Percentiles rank a stretch among this genome's conserved stretches.
Conservation (phyloP, 2,113 vertebrate species). For the Rhinolophus ferrumequinum region DNA sequence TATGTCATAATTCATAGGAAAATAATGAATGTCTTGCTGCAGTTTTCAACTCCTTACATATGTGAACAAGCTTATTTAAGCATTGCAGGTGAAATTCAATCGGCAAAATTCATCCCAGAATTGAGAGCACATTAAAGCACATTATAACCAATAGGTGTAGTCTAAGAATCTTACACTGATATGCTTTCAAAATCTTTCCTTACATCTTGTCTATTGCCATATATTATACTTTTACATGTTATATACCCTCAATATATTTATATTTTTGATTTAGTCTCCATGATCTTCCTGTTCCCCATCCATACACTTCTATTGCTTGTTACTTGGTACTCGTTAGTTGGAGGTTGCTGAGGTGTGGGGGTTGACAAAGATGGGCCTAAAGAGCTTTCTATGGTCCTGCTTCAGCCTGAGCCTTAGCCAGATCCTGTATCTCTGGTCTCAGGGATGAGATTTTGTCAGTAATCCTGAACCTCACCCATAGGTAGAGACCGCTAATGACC, state of each 20-base stretch:
- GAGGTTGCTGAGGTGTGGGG: neutral
- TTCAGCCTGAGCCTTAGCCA: neutral
- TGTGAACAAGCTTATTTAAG: neutral
- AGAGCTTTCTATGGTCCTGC: neutral
- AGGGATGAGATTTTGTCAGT: neutral
- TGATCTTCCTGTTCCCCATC: neutral
- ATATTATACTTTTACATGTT: neutral
- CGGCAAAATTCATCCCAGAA: neutral
- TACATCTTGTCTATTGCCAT: neutral
- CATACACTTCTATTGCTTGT: neutral
- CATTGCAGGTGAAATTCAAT: neutral
- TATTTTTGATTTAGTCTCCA: neutral
- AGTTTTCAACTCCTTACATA: neutral
- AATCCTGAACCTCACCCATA: neutral
- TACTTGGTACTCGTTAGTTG: neutral
- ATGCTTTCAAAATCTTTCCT: neutral
- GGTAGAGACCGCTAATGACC: neutral
- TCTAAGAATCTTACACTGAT: neutral
- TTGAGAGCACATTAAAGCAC: neutral
- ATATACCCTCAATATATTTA: neutral
- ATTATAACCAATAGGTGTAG: neutral
- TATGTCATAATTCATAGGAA: neutral
- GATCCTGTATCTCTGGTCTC: neutral
- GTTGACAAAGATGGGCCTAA: neutral
- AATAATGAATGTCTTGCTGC: neutral